Base-by-base conservation (phyloP, 1,140 invertebrate genomes). In the Habropoda laboriosa region DNA sequence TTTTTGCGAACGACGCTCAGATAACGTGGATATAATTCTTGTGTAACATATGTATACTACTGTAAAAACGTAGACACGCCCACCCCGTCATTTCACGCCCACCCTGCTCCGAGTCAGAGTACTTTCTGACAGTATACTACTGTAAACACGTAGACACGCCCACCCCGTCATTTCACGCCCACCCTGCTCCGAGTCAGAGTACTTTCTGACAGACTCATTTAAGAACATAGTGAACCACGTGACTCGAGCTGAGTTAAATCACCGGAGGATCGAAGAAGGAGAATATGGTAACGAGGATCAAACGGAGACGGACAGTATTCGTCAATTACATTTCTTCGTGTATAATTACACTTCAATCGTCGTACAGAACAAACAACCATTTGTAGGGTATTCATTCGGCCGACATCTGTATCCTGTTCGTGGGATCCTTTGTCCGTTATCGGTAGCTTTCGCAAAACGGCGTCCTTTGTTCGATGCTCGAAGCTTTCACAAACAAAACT, bases 401-500 rank as follows among this genome's bases (percentile, higher is more conserved):
- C 78, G 79, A 73, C 80, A 86, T 85, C 83, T 85, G 76, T 38
- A 55, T 68, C 63, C 79, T 58, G 81, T 85, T 85, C 82, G 79
- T 55, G 51, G 68, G 57, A 77, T 86, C 73, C 79, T 85, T 86
- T 86, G 83, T 86, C 74, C 42, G 82, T 85, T 86, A 86, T 86
- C 83, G 79, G 70, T 51, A 57, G 83, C 79, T 81, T 77, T 85
- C 78, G 73, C 82, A 85, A 85, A 85, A 85, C 79, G 82, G 75
- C 47, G 61, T 74, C 73, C 82, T 85, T 86, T 86, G 83, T 86
- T 74, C 74, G 57, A 74, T 40, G 51, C 38, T 85, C 57, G 79
- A 64, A 73, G 73, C 83, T 71, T 81, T 86, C 82, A 66, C 73
- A 61, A 85, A 81, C 79, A 70, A 55, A 84, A 73, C 72, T 77